Evolutionary conservation across 2,888 invertebrate species (phyloP), one percentile per base, ranked within the genome.

Genomic region (Gymnosoma rotundatum): DNA sequence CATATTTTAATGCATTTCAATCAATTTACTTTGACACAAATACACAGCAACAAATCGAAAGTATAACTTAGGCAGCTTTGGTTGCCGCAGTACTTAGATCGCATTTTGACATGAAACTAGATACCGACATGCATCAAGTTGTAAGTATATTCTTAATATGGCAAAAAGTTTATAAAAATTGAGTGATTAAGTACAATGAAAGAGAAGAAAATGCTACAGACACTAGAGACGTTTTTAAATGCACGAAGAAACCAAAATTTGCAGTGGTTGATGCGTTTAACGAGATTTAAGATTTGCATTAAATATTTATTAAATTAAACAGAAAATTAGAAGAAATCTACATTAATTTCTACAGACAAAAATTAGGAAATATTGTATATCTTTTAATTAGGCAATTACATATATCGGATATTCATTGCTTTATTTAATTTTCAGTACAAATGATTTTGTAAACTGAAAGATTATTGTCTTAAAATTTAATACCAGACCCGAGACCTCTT

Each of bases 1-100:
- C 36, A 66, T 64, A 70, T 70, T 82, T 76, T 76, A 82, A 82
- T 70, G 81, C 70, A 82, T 82, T 81, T 81, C 81, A 81, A 81
- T 81, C 81, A 81, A 81, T 81, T 82, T 58, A 58, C 56, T 70
- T 75, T 38, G 50, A 64, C 16, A 16, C 6, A 14, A 48, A 36
- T 21, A 58, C 18, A 78, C 70, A 61, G 69, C 32, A 12, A n/a
- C 50, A 52, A 45, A n/a, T 14, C 60, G 21, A 36, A 50, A 78
- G 63, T 14, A n/a, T 48, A 52, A 60, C 42, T 36, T 21, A 38
- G 21, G 52, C 48, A 78, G 48, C 45, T 64, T 78, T 56, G 38
- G 36, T 45, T 45, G 32, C n/a, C 75, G 21, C 42, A 52, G 16
- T 45, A 36, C 16, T n/a, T 18, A 50, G 58, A 48, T 50, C n/a